phyloP scores from a whole-genome alignment of 2,113 vertebrate species.

The Otocyon megalotis region DNA sequence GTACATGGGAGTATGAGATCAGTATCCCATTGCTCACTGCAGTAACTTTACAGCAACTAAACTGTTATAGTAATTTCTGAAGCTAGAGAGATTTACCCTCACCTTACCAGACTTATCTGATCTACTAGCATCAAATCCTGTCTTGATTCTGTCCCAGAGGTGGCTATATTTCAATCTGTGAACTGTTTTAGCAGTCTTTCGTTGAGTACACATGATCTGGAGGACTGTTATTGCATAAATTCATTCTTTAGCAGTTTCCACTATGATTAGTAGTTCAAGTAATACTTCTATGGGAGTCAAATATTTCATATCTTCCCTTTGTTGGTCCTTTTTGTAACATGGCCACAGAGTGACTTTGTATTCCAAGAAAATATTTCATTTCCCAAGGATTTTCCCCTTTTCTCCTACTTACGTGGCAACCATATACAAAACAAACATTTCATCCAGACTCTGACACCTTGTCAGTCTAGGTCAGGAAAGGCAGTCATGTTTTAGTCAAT shows the following conservation, averaged over 20 bases:
- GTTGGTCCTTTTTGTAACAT: background rate
- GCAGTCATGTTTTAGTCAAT: slow-evolving; percentile 12
- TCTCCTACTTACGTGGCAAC: background rate
- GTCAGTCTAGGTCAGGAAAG: background rate
- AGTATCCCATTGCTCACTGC: background rate
- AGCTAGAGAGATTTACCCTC: background rate
- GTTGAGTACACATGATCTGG: background rate
- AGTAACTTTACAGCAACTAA: background rate
- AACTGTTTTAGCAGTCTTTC: background rate
- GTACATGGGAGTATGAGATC: background rate
- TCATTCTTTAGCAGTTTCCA: background rate
- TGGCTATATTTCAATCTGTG: background rate
- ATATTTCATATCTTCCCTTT: background rate
- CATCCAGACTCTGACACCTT: background rate
- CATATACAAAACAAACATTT: slow-evolving; percentile 38
- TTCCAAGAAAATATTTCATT: background rate
- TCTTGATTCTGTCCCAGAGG: background rate
- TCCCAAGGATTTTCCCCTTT: background rate
- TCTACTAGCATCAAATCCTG: background rate
- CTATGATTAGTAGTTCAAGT: background rate
- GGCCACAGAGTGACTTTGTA: background rate
- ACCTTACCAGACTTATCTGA: background rate
- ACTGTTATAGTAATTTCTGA: background rate
- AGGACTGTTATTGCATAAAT: background rate
- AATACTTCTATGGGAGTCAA: slow-evolving; percentile 49